phyloP scores from a whole-genome alignment of 37 sponge, comb jelly and placozoan species.

The Aplysina aerophoba region DNA sequence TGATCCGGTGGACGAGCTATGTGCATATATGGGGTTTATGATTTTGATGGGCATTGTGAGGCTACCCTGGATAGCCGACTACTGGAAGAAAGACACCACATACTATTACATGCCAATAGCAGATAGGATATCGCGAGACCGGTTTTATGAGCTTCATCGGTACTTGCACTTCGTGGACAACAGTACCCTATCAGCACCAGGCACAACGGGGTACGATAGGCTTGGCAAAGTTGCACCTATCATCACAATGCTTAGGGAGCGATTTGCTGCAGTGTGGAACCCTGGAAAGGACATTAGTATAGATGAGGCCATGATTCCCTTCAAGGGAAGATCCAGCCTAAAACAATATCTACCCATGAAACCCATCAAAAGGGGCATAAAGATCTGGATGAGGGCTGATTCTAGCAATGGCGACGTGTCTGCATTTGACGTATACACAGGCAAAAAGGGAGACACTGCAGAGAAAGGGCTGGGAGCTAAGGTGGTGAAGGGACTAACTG shows the following conservation, averaged over 20 bases:
- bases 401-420: no score
- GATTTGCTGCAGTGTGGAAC: background rate
- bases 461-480: constrained; percentile 31
- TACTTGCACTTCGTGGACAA: constrained; percentile 39
- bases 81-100: constrained; percentile 5
- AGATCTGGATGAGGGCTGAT: background rate
- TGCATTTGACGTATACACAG: constrained; percentile 40
- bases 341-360: constrained; percentile 46
- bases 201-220: constrained; percentile 25
- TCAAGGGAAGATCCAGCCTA: constrained; percentile 40
- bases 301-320: constrained; percentile 46
- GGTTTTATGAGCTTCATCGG: constrained; percentile 24
- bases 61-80: constrained; percentile 28
- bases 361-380: constrained; percentile 41
- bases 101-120: constrained; percentile 36
- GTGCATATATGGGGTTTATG: constrained; percentile 32
- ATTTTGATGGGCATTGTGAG: constrained; percentile 38
- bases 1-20: constrained; percentile 12
- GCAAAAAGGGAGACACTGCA: constrained; percentile 6
- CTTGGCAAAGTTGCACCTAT: constrained; percentile 29
- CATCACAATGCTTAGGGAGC: background rate
- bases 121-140: constrained; percentile 16
- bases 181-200: constrained; percentile 15
- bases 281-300: constrained; percentile 34
- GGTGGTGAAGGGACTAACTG: constrained; percentile 41